Base-by-base conservation (phyloP, 1,140 invertebrate species). In the Pectinophora gossypiella region DNA sequence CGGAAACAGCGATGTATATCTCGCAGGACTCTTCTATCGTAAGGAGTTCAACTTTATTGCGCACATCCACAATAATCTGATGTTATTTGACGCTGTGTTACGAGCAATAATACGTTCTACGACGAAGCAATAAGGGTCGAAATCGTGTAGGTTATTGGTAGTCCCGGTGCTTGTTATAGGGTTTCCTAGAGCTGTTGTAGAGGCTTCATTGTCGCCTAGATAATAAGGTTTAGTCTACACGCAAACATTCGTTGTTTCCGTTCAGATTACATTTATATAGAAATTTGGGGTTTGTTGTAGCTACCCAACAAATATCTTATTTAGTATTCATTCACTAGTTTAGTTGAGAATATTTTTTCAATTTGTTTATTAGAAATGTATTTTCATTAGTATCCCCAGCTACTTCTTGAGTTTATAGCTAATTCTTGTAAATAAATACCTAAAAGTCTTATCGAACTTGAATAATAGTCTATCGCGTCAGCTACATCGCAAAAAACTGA, bases 161-260 rank as follows among this genome's bases (percentile, higher is more conserved):
- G 23, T 44, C 42, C 50, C 42, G 32, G 10, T 18, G 32, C 47
- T 65, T 49, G 53, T 63, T 61, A 56, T 71, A 71, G 69, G 70
- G 73, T 64, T 83, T 83, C 73, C 59, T 58, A 61, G 54, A 68
- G 54, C 56, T 58, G 63, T 73, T 69, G 57, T 63, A 43, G 59
- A 64, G 68, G 68, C 66, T 75, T 78, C 70, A 66, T 64, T 74
- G 64, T 71, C 64, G 60, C 66, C 65, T 67, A 67, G 57, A 68
- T 66, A 60, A 40, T 40, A 69, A 66, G 61, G 61, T 66, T 66
- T 62, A 64, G 65, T 68, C 62, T 70, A 60, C 75, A 70, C 55
- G 64, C 68, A 45, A 75, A 54, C 50, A 27, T 53, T 27, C 19
- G 21, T 40, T 38, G 32, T 50, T 40, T 40, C 3, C 36, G 36